Conservation (phyloP, 2,797 vertebrate genomes). For the Oreonectes daqikongensis region DNA sequence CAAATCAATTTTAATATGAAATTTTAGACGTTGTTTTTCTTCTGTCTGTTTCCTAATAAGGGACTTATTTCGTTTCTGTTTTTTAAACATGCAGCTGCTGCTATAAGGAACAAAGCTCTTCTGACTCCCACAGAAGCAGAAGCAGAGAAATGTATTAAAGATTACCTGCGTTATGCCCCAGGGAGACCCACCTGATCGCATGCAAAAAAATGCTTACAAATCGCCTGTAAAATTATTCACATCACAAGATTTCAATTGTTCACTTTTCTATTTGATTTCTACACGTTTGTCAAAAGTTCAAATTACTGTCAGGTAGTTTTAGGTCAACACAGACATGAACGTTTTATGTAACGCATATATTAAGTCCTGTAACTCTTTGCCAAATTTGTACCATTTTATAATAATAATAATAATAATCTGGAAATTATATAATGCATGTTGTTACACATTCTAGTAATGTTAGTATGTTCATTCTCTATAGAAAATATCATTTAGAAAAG, state of each 20-base stretch:
- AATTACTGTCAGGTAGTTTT: not conserved
- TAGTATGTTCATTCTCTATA: no score
- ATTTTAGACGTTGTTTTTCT: no score
- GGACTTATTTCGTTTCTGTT: not conserved
- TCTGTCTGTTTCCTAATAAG: not conserved
- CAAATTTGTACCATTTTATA: no score
- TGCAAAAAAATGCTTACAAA: no score
- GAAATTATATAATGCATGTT: no score
- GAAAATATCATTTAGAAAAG: no score
- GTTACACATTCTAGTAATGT: no score
- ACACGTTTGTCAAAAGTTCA: not conserved
- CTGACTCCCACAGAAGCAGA: conserved; percentile 38
- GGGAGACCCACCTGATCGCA: not conserved
- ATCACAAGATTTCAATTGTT: not conserved
- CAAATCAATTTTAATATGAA: no score
- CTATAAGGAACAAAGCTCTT: conserved; percentile 34
- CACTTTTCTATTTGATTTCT: not conserved
- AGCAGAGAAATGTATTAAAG: conserved; percentile 43
- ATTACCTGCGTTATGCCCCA: conserved; percentile 37
- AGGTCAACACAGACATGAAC: not conserved
- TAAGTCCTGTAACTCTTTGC: not conserved
- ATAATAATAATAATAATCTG: no score
- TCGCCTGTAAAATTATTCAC: no score
- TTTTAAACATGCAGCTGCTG: conserved; percentile 22
- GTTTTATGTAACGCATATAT: no score